Conservation (phyloP, 2,113 vertebrate species). For the Cheirogaleus medius region DNA sequence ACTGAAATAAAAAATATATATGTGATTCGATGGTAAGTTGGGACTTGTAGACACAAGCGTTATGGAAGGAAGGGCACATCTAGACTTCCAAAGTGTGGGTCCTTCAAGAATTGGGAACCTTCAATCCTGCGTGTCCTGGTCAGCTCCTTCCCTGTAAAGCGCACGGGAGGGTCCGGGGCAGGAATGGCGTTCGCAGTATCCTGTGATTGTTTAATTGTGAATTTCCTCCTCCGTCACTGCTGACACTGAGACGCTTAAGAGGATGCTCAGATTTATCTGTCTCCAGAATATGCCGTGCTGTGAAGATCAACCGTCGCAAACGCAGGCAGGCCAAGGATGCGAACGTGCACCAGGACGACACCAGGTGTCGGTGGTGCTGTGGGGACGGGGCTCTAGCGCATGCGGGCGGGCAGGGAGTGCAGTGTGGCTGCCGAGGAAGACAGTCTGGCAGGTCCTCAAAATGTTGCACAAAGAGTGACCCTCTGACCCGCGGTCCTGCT, state of each 20-base stretch:
- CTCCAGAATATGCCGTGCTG: accelerated
- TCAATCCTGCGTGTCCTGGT: accelerated
- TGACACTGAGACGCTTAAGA: background rate
- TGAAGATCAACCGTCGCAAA: background rate
- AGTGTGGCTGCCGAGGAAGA: accelerated
- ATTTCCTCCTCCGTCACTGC: background rate
- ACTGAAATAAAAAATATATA: too few relatives aligned
- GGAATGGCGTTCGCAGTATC: accelerated
- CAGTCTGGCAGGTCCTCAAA: accelerated
- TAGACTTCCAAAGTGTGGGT: background rate
- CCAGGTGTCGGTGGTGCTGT: accelerated
- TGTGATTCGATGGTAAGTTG: background rate
- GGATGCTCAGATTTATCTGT: background rate
- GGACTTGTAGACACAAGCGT: accelerated
- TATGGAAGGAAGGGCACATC: background rate
- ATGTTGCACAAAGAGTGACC: too few relatives aligned
- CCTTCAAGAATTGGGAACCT: too few relatives aligned
- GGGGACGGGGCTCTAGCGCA: background rate
- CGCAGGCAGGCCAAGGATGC: too few relatives aligned
- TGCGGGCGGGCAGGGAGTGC: accelerated
- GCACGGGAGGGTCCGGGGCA: background rate
- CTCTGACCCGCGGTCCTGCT: too few relatives aligned
- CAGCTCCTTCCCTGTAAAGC: too few relatives aligned
- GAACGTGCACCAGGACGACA: accelerated
- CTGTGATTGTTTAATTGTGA: too few relatives aligned